Percentiles rank a stretch among this genome's conserved stretches.
Evolutionary conservation across 2,888 invertebrate species (phyloP).

Genomic region (Philhelius pedissequus): DNA sequence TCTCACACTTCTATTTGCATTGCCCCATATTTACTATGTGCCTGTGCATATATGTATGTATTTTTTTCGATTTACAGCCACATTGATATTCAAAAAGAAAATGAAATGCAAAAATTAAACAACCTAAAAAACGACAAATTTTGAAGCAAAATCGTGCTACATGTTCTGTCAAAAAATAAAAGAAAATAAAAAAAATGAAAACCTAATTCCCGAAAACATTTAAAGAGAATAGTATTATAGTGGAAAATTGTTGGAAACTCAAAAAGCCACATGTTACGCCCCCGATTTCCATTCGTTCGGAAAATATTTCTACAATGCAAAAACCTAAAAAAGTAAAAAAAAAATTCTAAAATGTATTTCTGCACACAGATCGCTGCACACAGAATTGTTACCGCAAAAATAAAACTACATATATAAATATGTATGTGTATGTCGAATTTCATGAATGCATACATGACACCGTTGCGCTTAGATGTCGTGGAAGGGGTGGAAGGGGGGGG

Average conservation of each 20-base stretch:
- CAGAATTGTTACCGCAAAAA: conserved; percentile 34
- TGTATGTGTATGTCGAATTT: background rate
- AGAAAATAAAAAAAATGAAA: background rate
- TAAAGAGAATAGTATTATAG: conserved; percentile 1
- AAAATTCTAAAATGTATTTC: conserved; percentile 45
- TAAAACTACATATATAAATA: conserved; percentile 32
- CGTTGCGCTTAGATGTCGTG: background rate
- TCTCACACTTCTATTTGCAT: background rate
- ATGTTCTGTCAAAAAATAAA: background rate
- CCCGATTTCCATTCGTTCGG: conserved; percentile 29
- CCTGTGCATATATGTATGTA: too few species aligned
- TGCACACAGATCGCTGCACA: conserved; percentile 20
- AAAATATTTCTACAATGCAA: conserved; percentile 22
- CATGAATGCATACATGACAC: background rate
- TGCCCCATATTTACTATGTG: background rate
- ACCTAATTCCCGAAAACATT: conserved; percentile 20
- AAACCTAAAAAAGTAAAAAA: background rate
- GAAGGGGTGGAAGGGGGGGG: background rate
- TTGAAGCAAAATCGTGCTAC: background rate
- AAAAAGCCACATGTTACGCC: conserved; percentile 39
- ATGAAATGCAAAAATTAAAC: background rate
- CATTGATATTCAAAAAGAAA: background rate
- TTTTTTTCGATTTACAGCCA: background rate
- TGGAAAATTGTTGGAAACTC: conserved; percentile 19
- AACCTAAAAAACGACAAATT: background rate